Conservation (phyloP, 2,888 invertebrate species). For the Antheraea assamensis region DNA sequence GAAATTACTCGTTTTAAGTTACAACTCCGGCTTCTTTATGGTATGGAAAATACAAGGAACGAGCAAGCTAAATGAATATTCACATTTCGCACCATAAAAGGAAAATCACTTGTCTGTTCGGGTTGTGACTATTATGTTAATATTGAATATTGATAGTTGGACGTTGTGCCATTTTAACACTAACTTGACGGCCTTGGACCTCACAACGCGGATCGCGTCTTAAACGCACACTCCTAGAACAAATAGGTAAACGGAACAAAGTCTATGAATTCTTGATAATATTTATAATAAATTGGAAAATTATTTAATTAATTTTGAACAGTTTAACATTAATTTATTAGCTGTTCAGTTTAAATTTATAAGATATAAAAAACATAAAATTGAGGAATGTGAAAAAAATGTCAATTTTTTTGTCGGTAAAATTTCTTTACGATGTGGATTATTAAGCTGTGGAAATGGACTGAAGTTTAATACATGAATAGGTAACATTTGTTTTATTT, state of each 20-base stretch:
- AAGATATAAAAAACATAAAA: background rate
- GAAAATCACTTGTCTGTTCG: conserved; percentile 15
- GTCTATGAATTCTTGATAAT: background rate
- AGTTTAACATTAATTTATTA: background rate
- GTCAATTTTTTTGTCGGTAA: background rate
- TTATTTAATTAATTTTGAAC: background rate
- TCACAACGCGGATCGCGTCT: conserved; percentile 24
- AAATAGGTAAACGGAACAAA: conserved; percentile 5
- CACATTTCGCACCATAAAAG: conserved; percentile 20
- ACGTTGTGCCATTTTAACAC: conserved; percentile 33
- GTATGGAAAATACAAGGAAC: conserved; percentile 14
- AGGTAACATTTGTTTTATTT: background rate
- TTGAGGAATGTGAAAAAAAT: background rate
- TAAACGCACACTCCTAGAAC: conserved; percentile 1
- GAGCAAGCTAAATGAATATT: conserved; percentile 23
- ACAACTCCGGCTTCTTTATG: background rate
- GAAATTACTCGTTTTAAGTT: background rate
- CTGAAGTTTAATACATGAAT: background rate
- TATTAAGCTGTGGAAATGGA: background rate
- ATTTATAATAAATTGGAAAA: background rate
- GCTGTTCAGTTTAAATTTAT: background rate
- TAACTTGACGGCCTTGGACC: conserved; percentile 48
- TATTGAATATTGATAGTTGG: conserved; percentile 17
- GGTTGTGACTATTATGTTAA: conserved; percentile 19
- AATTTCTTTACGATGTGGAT: background rate